Evolutionary conservation across 2,888 invertebrate species (phyloP).

Genomic region (Tipula lateralis): DNA sequence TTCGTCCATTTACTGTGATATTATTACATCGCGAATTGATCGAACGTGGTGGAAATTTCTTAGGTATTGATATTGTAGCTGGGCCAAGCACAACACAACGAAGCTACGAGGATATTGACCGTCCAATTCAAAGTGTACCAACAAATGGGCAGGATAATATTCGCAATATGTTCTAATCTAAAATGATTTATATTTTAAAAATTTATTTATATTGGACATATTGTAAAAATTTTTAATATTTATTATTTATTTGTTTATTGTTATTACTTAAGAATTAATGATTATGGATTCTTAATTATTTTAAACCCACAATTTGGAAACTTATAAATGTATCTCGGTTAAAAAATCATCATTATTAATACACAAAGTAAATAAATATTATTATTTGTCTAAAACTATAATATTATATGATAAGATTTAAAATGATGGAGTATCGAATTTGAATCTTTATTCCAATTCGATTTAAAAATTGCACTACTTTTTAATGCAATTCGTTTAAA

Average conservation of each 20-base stretch:
- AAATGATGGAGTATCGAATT: too few species aligned
- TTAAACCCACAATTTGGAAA: background rate
- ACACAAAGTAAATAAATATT: background rate
- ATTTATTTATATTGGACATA: background rate
- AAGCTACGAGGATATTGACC: conserved; percentile 49
- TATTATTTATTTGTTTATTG: background rate
- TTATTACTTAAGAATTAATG: background rate
- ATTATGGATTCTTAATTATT: background rate
- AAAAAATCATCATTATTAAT: background rate
- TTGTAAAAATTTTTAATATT: background rate
- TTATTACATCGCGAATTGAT: conserved; percentile 46
- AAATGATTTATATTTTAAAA: background rate
- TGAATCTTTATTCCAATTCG: background rate
- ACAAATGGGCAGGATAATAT: conserved; percentile 40
- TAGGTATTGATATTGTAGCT: conserved; percentile 37
- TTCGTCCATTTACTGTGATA: conserved; percentile 45
- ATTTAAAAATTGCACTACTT: too few species aligned
- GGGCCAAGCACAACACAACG: conserved; percentile 46
- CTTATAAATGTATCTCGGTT: background rate
- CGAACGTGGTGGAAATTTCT: conserved; percentile 44
- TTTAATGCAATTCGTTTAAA: too few species aligned
- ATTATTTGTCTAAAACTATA: background rate
- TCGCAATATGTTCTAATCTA: conserved; percentile 20
- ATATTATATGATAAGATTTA: background rate
- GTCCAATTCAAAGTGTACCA: conserved; percentile 46